phyloP scores from a whole-genome alignment of 2,888 invertebrate species.

The Acanthococcus lagerstroemiae region DNA sequence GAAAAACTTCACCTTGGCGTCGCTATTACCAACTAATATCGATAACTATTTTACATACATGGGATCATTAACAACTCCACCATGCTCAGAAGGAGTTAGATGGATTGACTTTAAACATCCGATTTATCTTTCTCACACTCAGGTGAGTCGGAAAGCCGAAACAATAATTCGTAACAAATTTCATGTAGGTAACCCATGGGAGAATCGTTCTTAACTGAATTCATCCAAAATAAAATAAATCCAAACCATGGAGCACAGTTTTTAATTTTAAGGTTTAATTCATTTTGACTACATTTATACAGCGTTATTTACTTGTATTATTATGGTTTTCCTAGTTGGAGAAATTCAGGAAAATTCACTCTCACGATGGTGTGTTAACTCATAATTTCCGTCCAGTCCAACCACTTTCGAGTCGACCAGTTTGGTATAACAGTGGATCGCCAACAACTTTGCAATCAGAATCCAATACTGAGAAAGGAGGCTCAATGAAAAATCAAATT shows the following conservation, averaged over 20 bases:
- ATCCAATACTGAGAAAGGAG: neutral
- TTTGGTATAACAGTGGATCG: slow-evolving; percentile 47
- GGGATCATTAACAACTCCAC: slow-evolving; percentile 79
- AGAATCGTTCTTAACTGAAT: too few relatives aligned
- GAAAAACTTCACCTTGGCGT: slow-evolving; percentile 47
- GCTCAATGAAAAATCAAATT: neutral
- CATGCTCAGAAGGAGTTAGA: slow-evolving; percentile 71
- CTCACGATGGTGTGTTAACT: slow-evolving; percentile 55
- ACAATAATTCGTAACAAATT: too few relatives aligned
- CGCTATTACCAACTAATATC: slow-evolving; percentile 48
- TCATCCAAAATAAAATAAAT: too few relatives aligned
- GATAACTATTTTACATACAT: slow-evolving; percentile 69
- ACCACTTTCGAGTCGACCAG: slow-evolving; percentile 58
- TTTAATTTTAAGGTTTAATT: too few relatives aligned
- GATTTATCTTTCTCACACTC: slow-evolving; percentile 54
- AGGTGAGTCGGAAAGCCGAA: too few relatives aligned
- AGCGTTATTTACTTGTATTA: too few relatives aligned
- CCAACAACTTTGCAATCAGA: slow-evolving; percentile 1
- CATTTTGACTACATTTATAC: too few relatives aligned
- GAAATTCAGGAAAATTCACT: slow-evolving; percentile 57
- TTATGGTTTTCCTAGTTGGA: slow-evolving; percentile 50
- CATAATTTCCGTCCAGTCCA: slow-evolving; percentile 77
- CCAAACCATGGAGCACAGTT: too few relatives aligned
- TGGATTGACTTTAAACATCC: slow-evolving; percentile 76
- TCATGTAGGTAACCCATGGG: too few relatives aligned